Evolutionary conservation across 2,888 invertebrate species (phyloP).

Genomic region (Notocelia uddmanniana): DNA sequence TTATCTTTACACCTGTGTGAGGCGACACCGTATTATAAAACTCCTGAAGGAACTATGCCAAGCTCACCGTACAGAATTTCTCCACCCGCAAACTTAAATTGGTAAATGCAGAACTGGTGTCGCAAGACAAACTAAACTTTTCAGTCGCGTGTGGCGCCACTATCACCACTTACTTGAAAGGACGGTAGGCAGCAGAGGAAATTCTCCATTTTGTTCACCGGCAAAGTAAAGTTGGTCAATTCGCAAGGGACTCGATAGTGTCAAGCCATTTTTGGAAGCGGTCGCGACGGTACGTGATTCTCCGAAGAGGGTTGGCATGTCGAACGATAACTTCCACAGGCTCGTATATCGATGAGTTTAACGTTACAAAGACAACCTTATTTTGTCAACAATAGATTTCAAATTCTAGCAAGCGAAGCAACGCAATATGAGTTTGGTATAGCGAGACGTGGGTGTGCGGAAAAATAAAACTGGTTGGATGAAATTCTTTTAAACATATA

Average conservation of each 20-base stretch:
- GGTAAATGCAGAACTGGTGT: slow-evolving; percentile 38
- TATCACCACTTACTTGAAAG: slow-evolving; percentile 1
- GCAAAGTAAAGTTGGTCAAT: slow-evolving; percentile 41
- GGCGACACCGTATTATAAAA: slow-evolving; percentile 5
- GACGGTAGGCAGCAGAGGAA: slow-evolving; percentile 1
- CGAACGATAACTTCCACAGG: slow-evolving; percentile 11
- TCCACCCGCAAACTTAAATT: slow-evolving; percentile 19
- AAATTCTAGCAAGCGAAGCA: slow-evolving; percentile 3
- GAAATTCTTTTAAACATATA: slow-evolving; percentile 38
- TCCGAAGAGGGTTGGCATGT: slow-evolving; percentile 42
- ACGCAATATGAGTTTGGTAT: background rate
- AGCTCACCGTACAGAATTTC: background rate
- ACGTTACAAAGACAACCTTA: background rate
- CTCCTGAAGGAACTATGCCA: slow-evolving; percentile 15
- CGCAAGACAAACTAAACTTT: slow-evolving; percentile 29
- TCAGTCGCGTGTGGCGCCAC: slow-evolving; percentile 20
- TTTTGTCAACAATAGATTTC: background rate
- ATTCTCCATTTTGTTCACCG: slow-evolving; percentile 24
- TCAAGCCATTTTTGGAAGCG: slow-evolving; percentile 65
- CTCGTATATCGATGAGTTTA: slow-evolving; percentile 8
- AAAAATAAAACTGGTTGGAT: slow-evolving; percentile 43
- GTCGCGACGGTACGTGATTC: slow-evolving; percentile 50
- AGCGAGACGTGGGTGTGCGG: slow-evolving; percentile 12
- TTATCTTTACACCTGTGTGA: slow-evolving; percentile 7
- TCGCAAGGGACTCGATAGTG: slow-evolving; percentile 50